Percentiles rank a stretch among this genome's conserved stretches.
Conservation (phyloP, 1,140 invertebrate species). For the Macrocentrus cingulum region DNA sequence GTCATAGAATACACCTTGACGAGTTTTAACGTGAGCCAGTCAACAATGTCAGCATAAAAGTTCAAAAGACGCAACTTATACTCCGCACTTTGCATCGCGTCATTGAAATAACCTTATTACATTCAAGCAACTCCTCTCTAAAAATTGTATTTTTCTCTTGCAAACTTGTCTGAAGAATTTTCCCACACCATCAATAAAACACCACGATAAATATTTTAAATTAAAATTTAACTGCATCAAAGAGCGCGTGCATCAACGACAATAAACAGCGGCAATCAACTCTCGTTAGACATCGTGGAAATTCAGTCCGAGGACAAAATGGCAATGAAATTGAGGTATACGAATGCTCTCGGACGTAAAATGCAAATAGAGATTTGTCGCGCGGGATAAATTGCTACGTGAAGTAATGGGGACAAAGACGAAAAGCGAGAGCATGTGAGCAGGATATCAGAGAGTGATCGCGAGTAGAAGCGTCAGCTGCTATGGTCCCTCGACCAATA, state of each 20-base stretch:
- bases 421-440: background rate
- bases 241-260: no score
- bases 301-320: conserved; percentile 1
- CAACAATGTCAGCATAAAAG: no score
- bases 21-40: background rate
- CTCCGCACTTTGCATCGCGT: no score
- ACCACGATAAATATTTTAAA: no score
- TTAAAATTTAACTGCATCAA: no score
- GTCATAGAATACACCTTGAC: background rate
- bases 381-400: conserved; percentile 18
- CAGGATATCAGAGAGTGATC: background rate
- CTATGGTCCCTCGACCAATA: conserved; percentile 29
- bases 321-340: conserved; percentile 1
- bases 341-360: conserved; percentile 31
- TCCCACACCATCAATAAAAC: no score
- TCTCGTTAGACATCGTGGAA: background rate
- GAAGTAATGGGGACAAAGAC: background rate
- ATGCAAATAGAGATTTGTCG: conserved; percentile 38
- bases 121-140: no score
- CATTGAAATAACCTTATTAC: no score
- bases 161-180: no score
- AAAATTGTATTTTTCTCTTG: no score
- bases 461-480: conserved; percentile 38
- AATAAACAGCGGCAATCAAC: no score
- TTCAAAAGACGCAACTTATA: no score